Conservation (phyloP, 64 coral and sea anemone genomes). For the Cladopsammia gracilis region DNA sequence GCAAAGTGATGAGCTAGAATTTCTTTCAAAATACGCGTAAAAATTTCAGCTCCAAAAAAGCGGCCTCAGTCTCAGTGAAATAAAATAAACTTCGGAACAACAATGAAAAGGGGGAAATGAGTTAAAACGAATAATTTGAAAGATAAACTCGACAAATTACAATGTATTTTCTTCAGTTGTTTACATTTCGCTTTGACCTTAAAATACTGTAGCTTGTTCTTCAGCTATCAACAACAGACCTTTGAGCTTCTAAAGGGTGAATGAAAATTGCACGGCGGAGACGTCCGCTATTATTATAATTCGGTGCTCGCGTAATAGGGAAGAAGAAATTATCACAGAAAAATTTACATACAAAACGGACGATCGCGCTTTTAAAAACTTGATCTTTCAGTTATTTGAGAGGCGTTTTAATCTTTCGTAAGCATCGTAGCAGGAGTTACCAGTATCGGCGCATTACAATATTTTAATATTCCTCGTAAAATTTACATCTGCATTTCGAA, state of each 20-base stretch:
- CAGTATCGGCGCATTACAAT: no score
- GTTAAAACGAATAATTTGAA: neutral
- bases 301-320: neutral
- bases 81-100: neutral
- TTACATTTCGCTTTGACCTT: conserved; percentile 16
- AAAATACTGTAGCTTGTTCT: neutral
- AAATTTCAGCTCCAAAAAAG: neutral
- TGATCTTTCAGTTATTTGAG: no score
- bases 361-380: no score
- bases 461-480: no score
- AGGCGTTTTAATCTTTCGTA: no score
- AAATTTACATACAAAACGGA: no score
- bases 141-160: neutral
- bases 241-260: neutral
- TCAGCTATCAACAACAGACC: neutral
- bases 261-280: neutral
- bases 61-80: neutral
- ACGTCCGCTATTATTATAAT: neutral
- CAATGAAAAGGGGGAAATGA: no score
- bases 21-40: neutral
- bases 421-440: no score
- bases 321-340: no score
- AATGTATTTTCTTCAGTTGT: neutral
- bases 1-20: neutral
- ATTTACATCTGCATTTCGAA: no score